Conservation (phyloP, 2,888 invertebrate species). For the Eupithecia insigniata region DNA sequence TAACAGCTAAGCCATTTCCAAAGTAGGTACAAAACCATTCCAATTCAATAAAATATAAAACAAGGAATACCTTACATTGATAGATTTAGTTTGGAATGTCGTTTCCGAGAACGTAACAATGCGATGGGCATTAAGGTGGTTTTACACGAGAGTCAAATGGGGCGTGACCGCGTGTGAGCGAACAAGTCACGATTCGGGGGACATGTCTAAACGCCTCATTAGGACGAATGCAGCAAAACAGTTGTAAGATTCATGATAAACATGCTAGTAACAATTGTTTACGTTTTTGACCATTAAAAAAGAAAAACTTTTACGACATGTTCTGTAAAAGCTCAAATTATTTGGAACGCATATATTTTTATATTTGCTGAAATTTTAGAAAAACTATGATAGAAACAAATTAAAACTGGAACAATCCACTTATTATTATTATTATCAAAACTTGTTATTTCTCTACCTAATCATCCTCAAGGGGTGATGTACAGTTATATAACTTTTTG, state of each 20-base stretch:
- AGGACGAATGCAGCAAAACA: slow-evolving; percentile 33
- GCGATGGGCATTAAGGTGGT: slow-evolving; percentile 58
- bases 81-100: slow-evolving; percentile 46
- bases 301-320: not conserved
- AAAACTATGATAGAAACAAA: too few species aligned
- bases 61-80: slow-evolving; percentile 33
- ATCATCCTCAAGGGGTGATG: not conserved
- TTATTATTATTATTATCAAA: too few species aligned
- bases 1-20: not conserved
- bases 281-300: not conserved
- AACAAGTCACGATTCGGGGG: slow-evolving; percentile 69
- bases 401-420: too few species aligned
- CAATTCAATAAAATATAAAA: slow-evolving; percentile 15
- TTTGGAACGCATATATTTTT: not conserved
- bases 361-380: not conserved
- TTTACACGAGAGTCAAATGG: slow-evolving; percentile 67
- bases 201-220: slow-evolving; percentile 41
- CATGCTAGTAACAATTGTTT: slow-evolving; percentile 12
- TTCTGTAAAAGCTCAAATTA: not conserved
- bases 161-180: slow-evolving; percentile 71
- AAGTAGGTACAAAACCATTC: slow-evolving; percentile 9
- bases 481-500: not conserved
- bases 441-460: too few species aligned
- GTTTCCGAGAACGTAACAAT: slow-evolving; percentile 57
- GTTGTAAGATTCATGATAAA: slow-evolving; percentile 25